Conservation (phyloP, 2,113 vertebrate genomes). For the Rhynchomys soricoides region DNA sequence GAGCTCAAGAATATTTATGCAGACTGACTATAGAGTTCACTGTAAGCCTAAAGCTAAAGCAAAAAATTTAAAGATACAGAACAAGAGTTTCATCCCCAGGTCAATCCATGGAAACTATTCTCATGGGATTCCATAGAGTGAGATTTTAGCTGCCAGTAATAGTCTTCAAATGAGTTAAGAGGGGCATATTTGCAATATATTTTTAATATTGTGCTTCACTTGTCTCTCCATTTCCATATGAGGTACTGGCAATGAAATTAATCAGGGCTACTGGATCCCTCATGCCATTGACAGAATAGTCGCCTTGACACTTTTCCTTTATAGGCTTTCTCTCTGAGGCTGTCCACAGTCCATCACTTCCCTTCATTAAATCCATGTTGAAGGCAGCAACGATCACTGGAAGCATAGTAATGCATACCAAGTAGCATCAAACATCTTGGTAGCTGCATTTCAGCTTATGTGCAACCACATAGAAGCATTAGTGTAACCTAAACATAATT, state of each 20-base stretch:
- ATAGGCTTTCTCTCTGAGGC: slow-evolving; percentile 44
- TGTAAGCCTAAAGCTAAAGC: slow-evolving; percentile 67
- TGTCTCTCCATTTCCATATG: slow-evolving; percentile 43
- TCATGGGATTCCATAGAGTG: slow-evolving; percentile 7
- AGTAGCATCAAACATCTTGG: background rate
- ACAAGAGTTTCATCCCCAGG: slow-evolving; percentile 51
- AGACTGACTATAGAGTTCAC: slow-evolving; percentile 55
- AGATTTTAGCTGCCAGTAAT: slow-evolving; percentile 22
- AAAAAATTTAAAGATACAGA: slow-evolving; percentile 70
- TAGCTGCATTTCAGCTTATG: background rate
- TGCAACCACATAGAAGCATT: background rate
- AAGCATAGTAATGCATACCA: slow-evolving; percentile 31
- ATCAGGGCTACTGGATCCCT: slow-evolving; percentile 49
- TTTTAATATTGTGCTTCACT: background rate
- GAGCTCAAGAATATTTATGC: slow-evolving; percentile 59
- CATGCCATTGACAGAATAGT: slow-evolving; percentile 11
- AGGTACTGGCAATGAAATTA: slow-evolving; percentile 63
- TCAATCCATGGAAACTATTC: slow-evolving; percentile 55
- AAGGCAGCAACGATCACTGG: background rate
- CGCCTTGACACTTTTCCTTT: slow-evolving; percentile 55
- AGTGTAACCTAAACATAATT: background rate
- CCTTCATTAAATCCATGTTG: slow-evolving; percentile 47
- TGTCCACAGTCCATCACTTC: slow-evolving; percentile 48
- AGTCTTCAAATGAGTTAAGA: slow-evolving; percentile 36
- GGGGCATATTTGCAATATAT: slow-evolving; percentile 15